A percentile compares a stretch with the other conserved stretches of the same genome.
Evolutionary conservation across 2,888 invertebrate species (phyloP).

Genomic region (Euzetes globulus): DNA sequence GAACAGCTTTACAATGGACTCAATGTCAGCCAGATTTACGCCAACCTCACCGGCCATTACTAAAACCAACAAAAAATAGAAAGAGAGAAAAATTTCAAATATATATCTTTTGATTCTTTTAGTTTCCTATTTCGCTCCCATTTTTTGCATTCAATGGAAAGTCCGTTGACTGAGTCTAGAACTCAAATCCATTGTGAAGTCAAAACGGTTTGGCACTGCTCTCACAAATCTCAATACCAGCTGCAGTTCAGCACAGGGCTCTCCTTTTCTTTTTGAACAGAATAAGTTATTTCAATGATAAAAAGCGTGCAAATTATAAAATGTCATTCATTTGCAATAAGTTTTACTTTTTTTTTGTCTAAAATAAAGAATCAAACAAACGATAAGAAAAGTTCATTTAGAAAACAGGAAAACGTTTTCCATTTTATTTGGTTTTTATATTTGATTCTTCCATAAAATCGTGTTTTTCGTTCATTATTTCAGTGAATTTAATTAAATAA

Average conservation of each 20-base stretch:
- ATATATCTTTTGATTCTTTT: neutral
- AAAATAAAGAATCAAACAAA: too few relatives aligned
- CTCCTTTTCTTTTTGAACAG: neutral
- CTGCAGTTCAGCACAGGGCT: neutral
- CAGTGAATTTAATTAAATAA: too few relatives aligned
- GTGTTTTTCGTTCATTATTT: too few relatives aligned
- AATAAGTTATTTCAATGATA: neutral
- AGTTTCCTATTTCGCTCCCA: neutral
- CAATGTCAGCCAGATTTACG: neutral
- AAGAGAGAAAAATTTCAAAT: neutral
- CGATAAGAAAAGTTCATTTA: too few relatives aligned
- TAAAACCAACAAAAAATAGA: constrained; percentile 1
- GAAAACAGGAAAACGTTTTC: too few relatives aligned
- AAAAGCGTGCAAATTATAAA: neutral
- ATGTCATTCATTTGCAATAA: neutral
- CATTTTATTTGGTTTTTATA: too few relatives aligned
- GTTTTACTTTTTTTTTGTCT: too few relatives aligned
- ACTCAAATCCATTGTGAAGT: too few relatives aligned
- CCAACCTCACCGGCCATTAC: neutral
- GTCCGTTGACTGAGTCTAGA: neutral
- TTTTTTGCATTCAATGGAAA: neutral
- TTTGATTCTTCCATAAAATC: too few relatives aligned
- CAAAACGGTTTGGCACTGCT: neutral
- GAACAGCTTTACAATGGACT: neutral
- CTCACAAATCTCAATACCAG: neutral